These are phyloP conservation scores for Ditylenchus weischeri DNA, from an alignment of 2,888 invertebrate species.

Conservation along the genomic window DNA sequence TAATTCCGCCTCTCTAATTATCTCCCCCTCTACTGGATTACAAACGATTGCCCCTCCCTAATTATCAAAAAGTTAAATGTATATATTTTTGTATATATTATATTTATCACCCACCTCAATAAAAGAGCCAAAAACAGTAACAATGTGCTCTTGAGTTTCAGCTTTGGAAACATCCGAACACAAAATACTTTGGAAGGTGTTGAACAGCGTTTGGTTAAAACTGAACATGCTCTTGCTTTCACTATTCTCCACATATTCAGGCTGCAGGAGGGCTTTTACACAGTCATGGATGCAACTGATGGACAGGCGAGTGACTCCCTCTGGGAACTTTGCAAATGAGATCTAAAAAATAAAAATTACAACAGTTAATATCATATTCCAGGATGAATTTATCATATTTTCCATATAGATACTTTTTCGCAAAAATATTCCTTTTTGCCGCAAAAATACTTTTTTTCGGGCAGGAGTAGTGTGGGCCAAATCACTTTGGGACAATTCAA, in stretches of 20 bases:
- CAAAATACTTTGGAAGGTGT: conserved; percentile 74
- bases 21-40: too few relatives aligned
- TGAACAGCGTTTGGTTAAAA: conserved; percentile 48
- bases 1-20: too few relatives aligned
- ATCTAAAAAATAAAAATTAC: not conserved
- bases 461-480: too few relatives aligned
- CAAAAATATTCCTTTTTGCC: too few relatives aligned
- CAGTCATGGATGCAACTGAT: conserved; percentile 84
- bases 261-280: conserved; percentile 79
- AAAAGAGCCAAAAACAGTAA: conserved; percentile 89
- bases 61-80: too few relatives aligned
- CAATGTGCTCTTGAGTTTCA: conserved; percentile 86
- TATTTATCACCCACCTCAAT: conserved; percentile 69
- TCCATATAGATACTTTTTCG: too few relatives aligned
- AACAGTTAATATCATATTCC: not conserved
- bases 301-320: conserved; percentile 77
- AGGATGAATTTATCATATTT: not conserved
- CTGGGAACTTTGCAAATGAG: conserved; percentile 70
- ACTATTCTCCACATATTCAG: conserved; percentile 58
- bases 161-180: conserved; percentile 87
- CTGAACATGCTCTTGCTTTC: conserved; percentile 20
- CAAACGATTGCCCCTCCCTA: too few relatives aligned
- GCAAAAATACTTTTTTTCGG: too few relatives aligned
- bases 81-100: too few relatives aligned
- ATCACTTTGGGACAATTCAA: too few relatives aligned